phyloP scores from a whole-genome alignment of 2,113 vertebrate genomes.

The Capreolus pygargus region DNA sequence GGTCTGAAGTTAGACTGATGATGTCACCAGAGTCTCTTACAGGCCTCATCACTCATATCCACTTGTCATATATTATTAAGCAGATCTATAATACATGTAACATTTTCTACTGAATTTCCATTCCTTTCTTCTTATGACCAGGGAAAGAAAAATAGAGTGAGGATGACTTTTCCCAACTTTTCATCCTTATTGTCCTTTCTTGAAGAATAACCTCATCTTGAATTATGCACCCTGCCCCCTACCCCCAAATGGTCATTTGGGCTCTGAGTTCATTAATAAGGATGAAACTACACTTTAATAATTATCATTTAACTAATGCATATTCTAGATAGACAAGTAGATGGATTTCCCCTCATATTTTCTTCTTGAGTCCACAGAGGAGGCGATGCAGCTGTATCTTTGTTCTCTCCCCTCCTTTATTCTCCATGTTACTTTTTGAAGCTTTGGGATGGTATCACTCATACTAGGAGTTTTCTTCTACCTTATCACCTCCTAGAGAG shows the following conservation, averaged over 20 bases:
- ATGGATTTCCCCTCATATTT: slow-evolving; percentile 43
- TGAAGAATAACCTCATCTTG: slow-evolving; percentile 49
- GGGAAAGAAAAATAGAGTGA: slow-evolving; percentile 54
- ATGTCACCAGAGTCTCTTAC: slow-evolving; percentile 53
- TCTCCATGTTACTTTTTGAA: neutral
- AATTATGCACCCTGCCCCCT: neutral
- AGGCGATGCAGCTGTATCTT: neutral
- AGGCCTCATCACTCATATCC: slow-evolving; percentile 58
- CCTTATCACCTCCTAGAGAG: neutral
- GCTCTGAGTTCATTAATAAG: slow-evolving; percentile 64
- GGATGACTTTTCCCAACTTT: slow-evolving; percentile 35
- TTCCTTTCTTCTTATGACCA: slow-evolving; percentile 28
- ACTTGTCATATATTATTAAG: slow-evolving; percentile 66
- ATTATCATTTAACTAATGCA: slow-evolving; percentile 52
- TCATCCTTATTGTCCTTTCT: slow-evolving; percentile 48
- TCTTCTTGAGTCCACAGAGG: neutral
- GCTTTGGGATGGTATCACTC: neutral
- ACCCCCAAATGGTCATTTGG: slow-evolving; percentile 30
- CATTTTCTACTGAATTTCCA: slow-evolving; percentile 35
- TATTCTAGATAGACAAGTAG: slow-evolving; percentile 36
- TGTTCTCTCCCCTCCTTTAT: neutral
- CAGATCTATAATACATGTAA: slow-evolving; percentile 43
- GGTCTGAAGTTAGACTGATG: slow-evolving; percentile 30
- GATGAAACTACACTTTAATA: slow-evolving; percentile 54
- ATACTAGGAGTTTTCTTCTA: slow-evolving; percentile 5